Conservation (phyloP, 53 echinoderm and acorn worm species). For the Pentamera pediparva region DNA sequence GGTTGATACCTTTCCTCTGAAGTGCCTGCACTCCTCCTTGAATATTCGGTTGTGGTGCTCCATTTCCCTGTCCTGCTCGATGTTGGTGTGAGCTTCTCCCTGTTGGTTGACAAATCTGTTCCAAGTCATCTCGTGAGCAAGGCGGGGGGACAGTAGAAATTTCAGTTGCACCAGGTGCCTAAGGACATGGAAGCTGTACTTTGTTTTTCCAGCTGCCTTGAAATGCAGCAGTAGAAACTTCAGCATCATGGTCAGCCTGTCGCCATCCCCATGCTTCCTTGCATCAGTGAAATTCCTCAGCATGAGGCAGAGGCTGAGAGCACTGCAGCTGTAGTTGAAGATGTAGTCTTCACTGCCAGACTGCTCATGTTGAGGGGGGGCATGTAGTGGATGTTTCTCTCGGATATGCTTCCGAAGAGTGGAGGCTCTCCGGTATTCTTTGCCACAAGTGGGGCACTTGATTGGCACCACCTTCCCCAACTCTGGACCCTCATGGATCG, state of each 20-base stretch:
- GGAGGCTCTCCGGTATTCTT: neutral
- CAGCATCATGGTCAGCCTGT: slow-evolving; percentile 23
- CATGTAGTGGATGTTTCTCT: neutral
- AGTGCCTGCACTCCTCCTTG: slow-evolving; percentile 38
- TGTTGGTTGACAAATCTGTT: slow-evolving; percentile 55
- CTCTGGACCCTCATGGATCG: neutral
- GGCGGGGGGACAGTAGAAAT: slow-evolving; percentile 44
- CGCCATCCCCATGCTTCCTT: slow-evolving; percentile 42
- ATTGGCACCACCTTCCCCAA: neutral
- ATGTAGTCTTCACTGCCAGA: slow-evolving; percentile 30
- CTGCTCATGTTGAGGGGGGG: neutral
- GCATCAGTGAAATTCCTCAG: slow-evolving; percentile 44
- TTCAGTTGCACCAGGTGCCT: slow-evolving; percentile 46
- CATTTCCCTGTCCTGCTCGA: slow-evolving; percentile 43
- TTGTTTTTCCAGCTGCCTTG: slow-evolving; percentile 29
- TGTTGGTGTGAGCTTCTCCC: slow-evolving; percentile 29
- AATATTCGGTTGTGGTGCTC: too few relatives aligned
- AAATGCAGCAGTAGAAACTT: slow-evolving; percentile 42
- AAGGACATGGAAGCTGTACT: slow-evolving; percentile 36
- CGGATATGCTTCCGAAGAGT: neutral
- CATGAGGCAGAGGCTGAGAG: slow-evolving; percentile 42
- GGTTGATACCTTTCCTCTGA: slow-evolving; percentile 34
- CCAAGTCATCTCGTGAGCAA: slow-evolving; percentile 50
- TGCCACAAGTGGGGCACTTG: neutral
- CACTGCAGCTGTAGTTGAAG: slow-evolving; percentile 41